Conservation (phyloP, 2,113 vertebrate genomes). For the Phalacrocorax carbo region DNA sequence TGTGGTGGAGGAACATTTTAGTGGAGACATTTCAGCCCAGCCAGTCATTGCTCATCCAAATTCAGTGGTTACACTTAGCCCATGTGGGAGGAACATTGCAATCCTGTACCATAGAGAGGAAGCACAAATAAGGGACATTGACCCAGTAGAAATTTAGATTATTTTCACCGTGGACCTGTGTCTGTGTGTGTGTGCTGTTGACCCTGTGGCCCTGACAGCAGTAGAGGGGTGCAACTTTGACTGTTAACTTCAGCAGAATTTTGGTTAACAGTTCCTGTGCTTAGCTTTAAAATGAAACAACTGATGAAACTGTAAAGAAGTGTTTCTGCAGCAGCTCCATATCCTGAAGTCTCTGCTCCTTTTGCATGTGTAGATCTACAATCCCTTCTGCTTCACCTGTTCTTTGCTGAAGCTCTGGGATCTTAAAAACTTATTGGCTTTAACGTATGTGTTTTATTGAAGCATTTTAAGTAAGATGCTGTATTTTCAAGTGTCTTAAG, state of each 20-base stretch:
- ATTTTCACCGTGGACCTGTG: background rate
- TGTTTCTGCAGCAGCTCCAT: background rate
- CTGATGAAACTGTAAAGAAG: background rate
- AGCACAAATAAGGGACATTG: background rate
- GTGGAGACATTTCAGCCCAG: conserved; percentile 9
- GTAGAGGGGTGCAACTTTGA: background rate
- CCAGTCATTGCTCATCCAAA: conserved; percentile 32
- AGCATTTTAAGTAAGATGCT: background rate
- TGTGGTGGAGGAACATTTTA: background rate
- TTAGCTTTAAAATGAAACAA: background rate
- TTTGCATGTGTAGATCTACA: background rate
- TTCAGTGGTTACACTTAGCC: background rate
- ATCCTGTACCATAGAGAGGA: background rate
- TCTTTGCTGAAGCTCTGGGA: background rate
- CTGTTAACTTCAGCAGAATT: background rate
- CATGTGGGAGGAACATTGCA: background rate
- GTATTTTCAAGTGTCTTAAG: background rate
- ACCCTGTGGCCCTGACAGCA: background rate
- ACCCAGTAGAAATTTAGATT: background rate
- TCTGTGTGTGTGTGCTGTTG: background rate
- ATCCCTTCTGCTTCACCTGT: background rate
- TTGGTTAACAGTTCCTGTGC: background rate
- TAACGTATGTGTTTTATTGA: background rate
- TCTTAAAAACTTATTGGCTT: background rate
- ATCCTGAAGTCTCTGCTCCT: background rate